Base-by-base conservation (phyloP, 2,113 vertebrate species). In the Procapra przewalskii region DNA sequence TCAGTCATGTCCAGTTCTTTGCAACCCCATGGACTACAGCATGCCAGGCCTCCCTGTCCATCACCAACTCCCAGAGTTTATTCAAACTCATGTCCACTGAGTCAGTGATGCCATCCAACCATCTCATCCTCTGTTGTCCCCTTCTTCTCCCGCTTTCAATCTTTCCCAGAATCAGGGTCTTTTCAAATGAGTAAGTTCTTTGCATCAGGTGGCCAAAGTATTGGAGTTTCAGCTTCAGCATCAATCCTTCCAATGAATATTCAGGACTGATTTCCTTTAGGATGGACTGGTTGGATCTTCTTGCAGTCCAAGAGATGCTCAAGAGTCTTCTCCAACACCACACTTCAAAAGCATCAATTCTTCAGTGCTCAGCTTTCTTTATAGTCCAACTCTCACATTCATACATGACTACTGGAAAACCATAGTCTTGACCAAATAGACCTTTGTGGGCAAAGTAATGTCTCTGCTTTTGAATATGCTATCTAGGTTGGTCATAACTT, bases 81-180 rank as follows among this genome's bases (percentile, higher is more conserved):
- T 19, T 71, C n/a, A 40, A 36, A 40, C n/a, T 71, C n/a, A 71
- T 71, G 67, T 40, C n/a, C 67, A 23, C 4, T 12, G n/a, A 71
- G 10, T 71, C 10, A 36, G 10, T 40, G 67, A 40, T 71, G 19
- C 10, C n/a, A 71, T 40, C n/a, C 67, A 40, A 23, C n/a, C 67
- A 71, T 40, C 67, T 40, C n/a, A 40, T 71, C 19, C 67, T 40
- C n/a, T 71, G 5, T 71, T 6, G 9, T 23, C 5, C 67, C 19
- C 10, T 71, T 71, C n/a, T 40, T n/a, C 10, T 71, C 19, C 67
- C 0, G 0, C 10, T 6, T 12, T 71, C n/a, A 40, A 71, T 71
- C 19, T 71, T 71, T 40, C 19, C 10, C 10, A 40, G 19, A 0
- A 71, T 40, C n/a, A 5, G 21, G 19, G 19, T 71, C n/a, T 71